Evolutionary conservation across 2,888 invertebrate genomes (phyloP).

Genomic region (Brachylomia viminalis): DNA sequence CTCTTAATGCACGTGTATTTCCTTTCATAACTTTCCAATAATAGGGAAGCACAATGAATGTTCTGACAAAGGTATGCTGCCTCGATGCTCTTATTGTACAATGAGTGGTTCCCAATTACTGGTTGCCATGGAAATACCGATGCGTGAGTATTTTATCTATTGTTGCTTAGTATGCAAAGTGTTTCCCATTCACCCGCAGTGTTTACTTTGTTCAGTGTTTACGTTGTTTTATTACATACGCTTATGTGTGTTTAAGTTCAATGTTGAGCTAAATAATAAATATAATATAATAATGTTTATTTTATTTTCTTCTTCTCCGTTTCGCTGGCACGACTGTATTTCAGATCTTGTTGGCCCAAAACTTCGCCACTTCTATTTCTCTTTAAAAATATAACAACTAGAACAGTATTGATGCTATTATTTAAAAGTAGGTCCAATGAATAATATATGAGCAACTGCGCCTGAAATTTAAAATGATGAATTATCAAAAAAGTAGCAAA

Average conservation of each 20-base stretch:
- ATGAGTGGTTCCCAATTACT: constrained; percentile 67
- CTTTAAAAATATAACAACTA: too few relatives aligned
- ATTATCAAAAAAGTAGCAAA: background rate
- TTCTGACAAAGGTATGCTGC: constrained; percentile 54
- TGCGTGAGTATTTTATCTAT: constrained; percentile 53
- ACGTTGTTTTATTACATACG: background rate
- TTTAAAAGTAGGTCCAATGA: too few relatives aligned
- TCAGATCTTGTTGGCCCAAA: too few relatives aligned
- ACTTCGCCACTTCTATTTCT: too few relatives aligned
- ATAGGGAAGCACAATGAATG: constrained; percentile 56
- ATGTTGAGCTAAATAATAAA: background rate
- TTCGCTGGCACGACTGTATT: too few relatives aligned
- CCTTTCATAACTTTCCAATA: constrained; percentile 56
- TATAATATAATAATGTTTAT: too few relatives aligned
- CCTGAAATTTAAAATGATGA: too few relatives aligned
- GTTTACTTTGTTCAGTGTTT: constrained; percentile 32
- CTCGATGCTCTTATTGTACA: constrained; percentile 59
- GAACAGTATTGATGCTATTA: too few relatives aligned
- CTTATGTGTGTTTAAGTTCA: background rate
- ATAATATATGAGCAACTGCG: too few relatives aligned
- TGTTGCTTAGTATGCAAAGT: constrained; percentile 48
- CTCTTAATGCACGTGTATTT: constrained; percentile 59
- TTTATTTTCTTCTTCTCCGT: too few relatives aligned
- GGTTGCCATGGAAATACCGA: constrained; percentile 55
- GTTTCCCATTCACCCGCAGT: constrained; percentile 37